Evolutionary conservation across 2,113 vertebrate genomes (phyloP), one percentile per base, ranked within the genome.

Genomic region (Phasianus colchicus): DNA sequence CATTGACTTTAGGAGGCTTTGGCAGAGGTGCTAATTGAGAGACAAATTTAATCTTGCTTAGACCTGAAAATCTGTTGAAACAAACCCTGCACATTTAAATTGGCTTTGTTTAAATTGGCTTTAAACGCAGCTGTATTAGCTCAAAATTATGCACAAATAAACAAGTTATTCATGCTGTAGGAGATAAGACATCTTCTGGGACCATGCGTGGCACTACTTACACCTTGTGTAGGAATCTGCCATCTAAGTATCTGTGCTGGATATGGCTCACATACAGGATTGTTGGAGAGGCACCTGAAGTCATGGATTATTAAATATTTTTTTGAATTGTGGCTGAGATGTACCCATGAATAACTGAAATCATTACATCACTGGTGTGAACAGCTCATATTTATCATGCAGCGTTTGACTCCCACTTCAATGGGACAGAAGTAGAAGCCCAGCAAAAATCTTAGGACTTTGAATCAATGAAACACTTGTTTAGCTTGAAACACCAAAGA

Each of bases 11-110:
- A 63, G 45, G 2, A 74, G 27, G 52, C 34, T 84, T 84, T 69
- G 70, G 45, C 60, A 78, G 38, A 78, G n/a, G 11, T 89, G 66
- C 2, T 93, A 94, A 92, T 16, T 92, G 57, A 86, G n/a, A 48
- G 30, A 8, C n/a, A 81, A 87, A 91, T 50, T 5, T 29, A 67
- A n/a, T 57, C 38, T 45, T 52, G 17, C n/a, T 75, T 24, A 69
- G 34, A 63, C 13, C 9, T 79, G 79, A 91, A 88, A 78, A 47
- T 84, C 16, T 48, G 57, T 6, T 6, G 2, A 4, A 65, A 64
- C 13, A 58, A 70, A 57, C 0, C 17, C 9, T 5, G 0, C 43
- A 0, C n/a, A 2, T 70, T 88, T 83, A 57, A n/a, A n/a, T n/a
- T n/a, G n/a, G n/a, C n/a, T 50, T 63, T 69, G 16, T 76, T 60